Evolutionary conservation across 2,113 vertebrate species (phyloP).

Genomic region (Sander vitreus): DNA sequence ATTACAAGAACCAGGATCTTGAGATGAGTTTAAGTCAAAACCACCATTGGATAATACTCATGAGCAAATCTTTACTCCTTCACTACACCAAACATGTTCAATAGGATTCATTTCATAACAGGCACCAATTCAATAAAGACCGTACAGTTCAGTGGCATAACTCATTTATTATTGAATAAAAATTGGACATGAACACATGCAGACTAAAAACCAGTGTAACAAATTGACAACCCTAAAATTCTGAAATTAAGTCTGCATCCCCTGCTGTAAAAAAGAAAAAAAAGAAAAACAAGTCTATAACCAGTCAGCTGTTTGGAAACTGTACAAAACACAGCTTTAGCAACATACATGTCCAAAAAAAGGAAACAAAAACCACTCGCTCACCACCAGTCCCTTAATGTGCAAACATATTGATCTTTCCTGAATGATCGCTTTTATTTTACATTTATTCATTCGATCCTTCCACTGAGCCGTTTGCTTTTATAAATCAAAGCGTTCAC

Average conservation of each 20-base stretch:
- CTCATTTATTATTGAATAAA: conserved; percentile 91
- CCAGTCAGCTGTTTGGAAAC: conserved; percentile 81
- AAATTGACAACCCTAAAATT: conserved; percentile 88
- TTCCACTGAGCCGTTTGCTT: conserved; percentile 79
- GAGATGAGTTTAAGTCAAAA: neutral
- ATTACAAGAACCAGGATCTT: neutral
- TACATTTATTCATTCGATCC: conserved; percentile 68
- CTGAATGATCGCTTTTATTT: conserved; percentile 77
- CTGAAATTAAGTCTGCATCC: conserved; percentile 92
- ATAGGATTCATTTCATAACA: neutral
- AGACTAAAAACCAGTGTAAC: conserved; percentile 99
- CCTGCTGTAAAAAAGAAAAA: conserved; percentile 88
- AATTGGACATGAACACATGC: conserved; percentile 94
- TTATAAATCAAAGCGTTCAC: conserved; percentile 88
- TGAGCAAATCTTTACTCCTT: neutral
- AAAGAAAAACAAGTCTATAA: conserved; percentile 86
- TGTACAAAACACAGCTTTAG: conserved; percentile 87
- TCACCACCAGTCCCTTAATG: conserved; percentile 81
- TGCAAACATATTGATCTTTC: conserved; percentile 88
- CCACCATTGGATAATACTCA: neutral
- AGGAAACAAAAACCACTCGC: conserved; percentile 79
- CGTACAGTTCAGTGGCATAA: conserved; percentile 55
- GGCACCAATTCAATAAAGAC: neutral
- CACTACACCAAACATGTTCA: neutral
- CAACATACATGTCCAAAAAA: conserved; percentile 79